A percentile compares a stretch with the other conserved stretches of the same genome.
Conservation (phyloP, 2,113 vertebrate species). For the Burhinus oedicnemus region DNA sequence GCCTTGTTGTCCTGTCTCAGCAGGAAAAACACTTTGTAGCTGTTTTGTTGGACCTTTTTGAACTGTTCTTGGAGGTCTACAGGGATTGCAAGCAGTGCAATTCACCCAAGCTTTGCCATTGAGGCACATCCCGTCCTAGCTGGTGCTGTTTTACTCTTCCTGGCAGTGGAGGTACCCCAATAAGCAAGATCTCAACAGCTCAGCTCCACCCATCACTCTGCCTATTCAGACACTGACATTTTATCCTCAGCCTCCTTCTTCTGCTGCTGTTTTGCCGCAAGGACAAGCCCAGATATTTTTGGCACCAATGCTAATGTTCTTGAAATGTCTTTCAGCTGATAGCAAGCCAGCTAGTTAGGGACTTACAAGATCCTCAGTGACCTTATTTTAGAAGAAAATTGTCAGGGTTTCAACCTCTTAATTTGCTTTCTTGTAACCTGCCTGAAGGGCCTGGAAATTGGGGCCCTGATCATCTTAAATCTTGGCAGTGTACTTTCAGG, state of each 20-base stretch:
- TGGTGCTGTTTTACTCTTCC: neutral
- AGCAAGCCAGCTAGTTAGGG: constrained; percentile 11
- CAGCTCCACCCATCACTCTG: neutral
- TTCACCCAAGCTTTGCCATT: neutral
- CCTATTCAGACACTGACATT: neutral
- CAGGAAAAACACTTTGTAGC: neutral
- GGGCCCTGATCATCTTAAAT: neutral
- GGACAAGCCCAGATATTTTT: constrained; percentile 37
- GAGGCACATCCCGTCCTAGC: neutral
- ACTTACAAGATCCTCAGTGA: neutral
- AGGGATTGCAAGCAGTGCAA: neutral
- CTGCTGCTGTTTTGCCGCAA: neutral
- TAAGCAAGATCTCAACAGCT: neutral
- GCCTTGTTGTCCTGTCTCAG: neutral
- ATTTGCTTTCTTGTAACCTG: constrained; percentile 3
- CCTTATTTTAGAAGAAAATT: constrained; percentile 30
- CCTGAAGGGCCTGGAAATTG: neutral
- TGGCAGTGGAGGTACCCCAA: neutral
- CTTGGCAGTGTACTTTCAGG: neutral
- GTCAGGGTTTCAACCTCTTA: constrained; percentile 21
- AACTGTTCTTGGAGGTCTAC: neutral
- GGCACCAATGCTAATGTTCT: neutral
- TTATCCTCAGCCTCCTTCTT: neutral
- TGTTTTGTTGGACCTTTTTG: neutral
- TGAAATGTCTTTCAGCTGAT: constrained; percentile 35